These are phyloP conservation scores for Drosophila prolongata DNA, from an alignment of 2,888 invertebrate species.

Conservation along the genomic window DNA sequence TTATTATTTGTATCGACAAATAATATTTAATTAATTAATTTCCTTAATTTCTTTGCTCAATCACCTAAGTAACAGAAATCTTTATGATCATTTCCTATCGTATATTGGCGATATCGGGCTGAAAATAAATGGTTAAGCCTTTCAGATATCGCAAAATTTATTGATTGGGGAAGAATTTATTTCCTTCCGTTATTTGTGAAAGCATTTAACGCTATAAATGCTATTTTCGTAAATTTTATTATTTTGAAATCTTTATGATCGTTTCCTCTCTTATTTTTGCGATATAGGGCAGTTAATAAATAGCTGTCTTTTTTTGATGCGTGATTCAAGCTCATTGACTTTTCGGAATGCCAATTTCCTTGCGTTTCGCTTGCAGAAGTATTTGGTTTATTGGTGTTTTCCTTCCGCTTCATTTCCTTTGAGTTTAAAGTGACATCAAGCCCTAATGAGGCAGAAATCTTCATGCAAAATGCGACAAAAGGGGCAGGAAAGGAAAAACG, in stretches of 20 bases:
- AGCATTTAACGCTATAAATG: not conserved
- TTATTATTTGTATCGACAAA: no score
- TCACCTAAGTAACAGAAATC: no score
- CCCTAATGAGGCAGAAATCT: constrained; percentile 48
- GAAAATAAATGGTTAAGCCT: no score
- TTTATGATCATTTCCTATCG: no score
- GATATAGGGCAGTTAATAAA: not conserved
- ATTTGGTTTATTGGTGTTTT: not conserved
- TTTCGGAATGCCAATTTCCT: constrained; percentile 10
- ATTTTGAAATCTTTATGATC: not conserved
- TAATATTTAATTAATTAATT: no score
- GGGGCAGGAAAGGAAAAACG: constrained; percentile 46
- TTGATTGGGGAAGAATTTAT: not conserved
- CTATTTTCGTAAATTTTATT: not conserved
- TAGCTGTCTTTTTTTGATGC: not conserved
- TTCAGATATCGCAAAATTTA: no score
- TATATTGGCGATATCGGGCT: no score
- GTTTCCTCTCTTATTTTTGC: not conserved
- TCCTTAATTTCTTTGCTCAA: no score
- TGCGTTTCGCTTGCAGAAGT: not conserved
- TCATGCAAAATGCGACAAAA: constrained; percentile 45
- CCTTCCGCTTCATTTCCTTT: constrained; percentile 4
- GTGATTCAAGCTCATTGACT: constrained; percentile 9
- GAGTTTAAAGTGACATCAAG: constrained; percentile 17
- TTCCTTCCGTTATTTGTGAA: not conserved